Evolutionary conservation across 2,888 invertebrate species (phyloP), one percentile per base, ranked within the genome.

Genomic region (Drosophila mulleri): DNA sequence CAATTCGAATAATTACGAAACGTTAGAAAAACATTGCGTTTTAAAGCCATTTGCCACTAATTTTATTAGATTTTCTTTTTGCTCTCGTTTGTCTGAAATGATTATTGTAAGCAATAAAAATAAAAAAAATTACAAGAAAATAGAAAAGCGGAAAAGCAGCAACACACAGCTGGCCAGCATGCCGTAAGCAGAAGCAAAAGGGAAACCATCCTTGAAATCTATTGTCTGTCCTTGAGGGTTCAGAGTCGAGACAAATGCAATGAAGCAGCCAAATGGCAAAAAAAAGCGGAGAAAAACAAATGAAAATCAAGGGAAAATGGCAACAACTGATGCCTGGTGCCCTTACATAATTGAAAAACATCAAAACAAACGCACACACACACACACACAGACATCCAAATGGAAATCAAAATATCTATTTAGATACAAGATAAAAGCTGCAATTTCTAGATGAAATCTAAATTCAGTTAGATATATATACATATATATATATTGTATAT

Each of bases 161-260:
- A 54, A 35, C 75, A 59, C 79, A 57, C 79, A 79, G 80, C 76
- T 75, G 79, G 62, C 54, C 48, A 41, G 44, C 45, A 53, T 37
- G 62, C 47, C 23, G 73, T 60, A 67, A 60, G 67, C 64, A 72
- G 9, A 9, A 80, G 80, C 56, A n/a, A 56, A 78, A 80, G 80
- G 72, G 87, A 83, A 83, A 86, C 84, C 89, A 86, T 88, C 77
- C 85, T 88, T 86, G 89, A 86, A 88, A 88, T 88, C 88, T 80
- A 82, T 82, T 82, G 80, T 87, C 76, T 84, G 79, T 77, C 83
- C 67, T 73, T 45, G 44, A 54, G 59, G 54, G 67, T 56, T 53
- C 73, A 26, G 12, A 56, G 77, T 75, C 75, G 78, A 72, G 71
- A 78, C 85, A 80, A 82, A 82, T 88, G 86, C 81, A 81, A 79